Percentiles rank a stretch among this genome's conserved stretches.
These are phyloP conservation scores for Corythoichthys intestinalis DNA, from an alignment of 2,113 vertebrate species.

Conservation along the genomic window DNA sequence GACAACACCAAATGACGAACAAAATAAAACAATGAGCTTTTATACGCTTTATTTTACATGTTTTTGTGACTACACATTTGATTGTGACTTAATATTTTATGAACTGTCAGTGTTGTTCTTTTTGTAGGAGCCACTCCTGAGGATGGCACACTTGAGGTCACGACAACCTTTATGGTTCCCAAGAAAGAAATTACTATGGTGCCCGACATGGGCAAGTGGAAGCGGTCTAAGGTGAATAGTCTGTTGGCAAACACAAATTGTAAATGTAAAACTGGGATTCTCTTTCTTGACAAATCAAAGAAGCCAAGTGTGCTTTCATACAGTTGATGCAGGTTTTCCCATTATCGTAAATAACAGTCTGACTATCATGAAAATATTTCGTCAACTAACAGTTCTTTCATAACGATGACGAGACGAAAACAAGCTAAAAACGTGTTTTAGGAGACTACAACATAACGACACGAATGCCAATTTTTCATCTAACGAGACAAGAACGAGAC, in stretches of 20 bases:
- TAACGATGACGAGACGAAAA: no score
- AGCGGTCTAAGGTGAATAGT: conserved; percentile 83
- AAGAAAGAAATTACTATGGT: conserved; percentile 94
- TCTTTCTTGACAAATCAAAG: background rate
- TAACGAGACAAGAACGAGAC: no score
- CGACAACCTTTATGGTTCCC: conserved; percentile 80
- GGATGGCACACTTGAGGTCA: conserved; percentile 62
- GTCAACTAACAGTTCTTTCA: no score
- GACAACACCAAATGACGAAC: no score
- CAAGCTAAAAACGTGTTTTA: no score
- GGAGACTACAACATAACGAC: no score
- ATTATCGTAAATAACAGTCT: background rate
- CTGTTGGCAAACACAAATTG: no score
- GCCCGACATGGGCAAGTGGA: conserved; percentile 96
- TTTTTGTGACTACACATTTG: background rate
- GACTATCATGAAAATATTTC: no score
- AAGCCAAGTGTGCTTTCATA: background rate
- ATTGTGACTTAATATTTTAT: background rate
- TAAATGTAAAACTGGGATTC: background rate
- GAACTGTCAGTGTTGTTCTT: background rate
- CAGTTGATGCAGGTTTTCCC: background rate
- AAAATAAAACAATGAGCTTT: no score
- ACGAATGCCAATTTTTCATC: no score
- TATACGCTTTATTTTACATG: background rate
- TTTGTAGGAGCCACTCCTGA: conserved; percentile 75